Base-by-base conservation (phyloP, 2,113 vertebrate species). In the Microcebus lehilahytsara region DNA sequence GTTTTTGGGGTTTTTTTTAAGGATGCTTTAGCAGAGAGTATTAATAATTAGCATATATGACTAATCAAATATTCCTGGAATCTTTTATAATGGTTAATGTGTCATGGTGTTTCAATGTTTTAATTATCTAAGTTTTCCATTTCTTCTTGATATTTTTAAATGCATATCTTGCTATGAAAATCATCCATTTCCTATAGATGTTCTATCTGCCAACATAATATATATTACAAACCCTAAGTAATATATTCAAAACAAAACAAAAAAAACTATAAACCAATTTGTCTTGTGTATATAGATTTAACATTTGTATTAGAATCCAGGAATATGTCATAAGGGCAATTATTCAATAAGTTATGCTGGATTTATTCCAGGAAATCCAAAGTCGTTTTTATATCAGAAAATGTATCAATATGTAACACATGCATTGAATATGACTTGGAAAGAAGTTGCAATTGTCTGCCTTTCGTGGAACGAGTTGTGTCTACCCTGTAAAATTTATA, bases 321-420 rank as follows among this genome's bases (percentile, higher is more conserved):
- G 32, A 87, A 67, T 62, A 71, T 72, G n/a, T 67, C 7, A 8
- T 56, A 83, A 83, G 22, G 67, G 13, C 0, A 64, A 69, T 69
- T 56, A 83, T 56, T 60, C 19, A 93, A 20, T 49, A 67, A 87
- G 2, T 62, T 62, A 62, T 62, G 60, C 2, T 93, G 62, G 27
- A 2, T 85, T 89, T 94, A 77, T 71, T 95, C 53, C 20, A 81
- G 2, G 51, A 89, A 42, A 72, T 32, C 3, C 80, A 80, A 96
- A 92, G 72, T 53, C 66, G 4, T 30, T 95, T 95, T 91, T 77
- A 72, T 89, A 56, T 4, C 27, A 71, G 53, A 85, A 95, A 93
- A 81, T 40, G 16, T 51, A 62, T 22, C 25, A 42, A 51, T 62
- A 62, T 46, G n/a, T 40, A 85, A 64, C 2, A 67, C 25, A 64